phyloP scores from a whole-genome alignment of 1,140 invertebrate genomes.

The Drosophila kepulauana region DNA sequence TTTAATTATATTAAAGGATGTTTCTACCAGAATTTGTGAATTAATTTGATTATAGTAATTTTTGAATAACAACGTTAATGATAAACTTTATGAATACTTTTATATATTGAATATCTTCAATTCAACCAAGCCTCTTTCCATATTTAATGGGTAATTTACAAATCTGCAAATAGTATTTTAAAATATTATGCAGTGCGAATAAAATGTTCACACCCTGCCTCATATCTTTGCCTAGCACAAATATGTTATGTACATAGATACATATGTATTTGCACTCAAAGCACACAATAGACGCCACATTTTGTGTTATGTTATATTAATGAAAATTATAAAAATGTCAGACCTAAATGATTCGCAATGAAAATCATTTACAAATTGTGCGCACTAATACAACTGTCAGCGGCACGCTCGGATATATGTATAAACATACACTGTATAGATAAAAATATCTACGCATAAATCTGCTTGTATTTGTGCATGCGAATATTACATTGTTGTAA shows the following conservation, averaged over 20 bases:
- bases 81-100: no score
- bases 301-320: neutral
- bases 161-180: no score
- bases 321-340: constrained; percentile 1
- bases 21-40: no score
- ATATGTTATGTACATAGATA: neutral
- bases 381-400: constrained; percentile 17
- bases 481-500: constrained; percentile 10
- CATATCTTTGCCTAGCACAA: neutral
- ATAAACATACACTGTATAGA: neutral
- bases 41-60: no score
- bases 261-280: neutral
- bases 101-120: no score
- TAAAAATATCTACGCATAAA: neutral
- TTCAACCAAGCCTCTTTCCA: no score
- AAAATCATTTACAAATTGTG: constrained; percentile 33
- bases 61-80: no score
- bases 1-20: no score
- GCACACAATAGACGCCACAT: neutral
- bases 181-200: no score
- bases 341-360: constrained; percentile 5
- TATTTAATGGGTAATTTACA: no score
- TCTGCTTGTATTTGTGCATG: neutral
- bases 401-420: neutral
- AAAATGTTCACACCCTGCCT: neutral